These are phyloP conservation scores for Salminus brasiliensis DNA, from an alignment of 2,113 vertebrate species.

Conservation along the genomic window DNA sequence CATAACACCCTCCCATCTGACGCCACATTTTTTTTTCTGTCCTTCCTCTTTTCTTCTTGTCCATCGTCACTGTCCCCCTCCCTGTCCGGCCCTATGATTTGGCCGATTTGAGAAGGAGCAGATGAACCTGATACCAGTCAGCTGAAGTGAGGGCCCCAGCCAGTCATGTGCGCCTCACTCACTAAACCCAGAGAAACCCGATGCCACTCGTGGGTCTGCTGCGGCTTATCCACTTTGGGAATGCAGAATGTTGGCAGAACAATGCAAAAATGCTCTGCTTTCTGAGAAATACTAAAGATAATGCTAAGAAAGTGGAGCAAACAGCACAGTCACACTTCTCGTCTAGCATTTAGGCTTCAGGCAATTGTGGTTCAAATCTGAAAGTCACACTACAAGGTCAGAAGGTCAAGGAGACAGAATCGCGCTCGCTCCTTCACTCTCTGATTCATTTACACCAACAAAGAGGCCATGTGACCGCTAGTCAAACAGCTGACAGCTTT, in stretches of 20 bases:
- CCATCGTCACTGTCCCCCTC: conserved; percentile 39
- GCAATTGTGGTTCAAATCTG: background rate
- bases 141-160: conserved; percentile 57
- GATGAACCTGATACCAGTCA: conserved; percentile 64
- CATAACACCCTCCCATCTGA: conserved; percentile 48
- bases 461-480: conserved; percentile 34
- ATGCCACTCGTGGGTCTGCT: conserved; percentile 51
- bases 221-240: background rate
- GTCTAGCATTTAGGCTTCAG: background rate
- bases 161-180: conserved; percentile 59
- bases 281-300: background rate
- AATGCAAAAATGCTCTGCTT: background rate
- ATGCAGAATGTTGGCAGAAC: background rate
- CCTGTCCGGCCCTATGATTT: conserved; percentile 14
- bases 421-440: background rate
- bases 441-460: conserved; percentile 9
- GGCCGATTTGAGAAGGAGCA: conserved; percentile 45
- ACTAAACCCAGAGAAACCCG: conserved; percentile 71
- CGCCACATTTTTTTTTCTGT: conserved; percentile 36
- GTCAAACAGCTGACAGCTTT: conserved; percentile 36
- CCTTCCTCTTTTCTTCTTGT: background rate
- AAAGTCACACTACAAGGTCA: conserved; percentile 14
- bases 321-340: background rate
- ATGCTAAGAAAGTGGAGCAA: background rate
- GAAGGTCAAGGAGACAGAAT: background rate